Conservation (phyloP, 2,888 invertebrate species). For the Prostheceraeus crozeri region DNA sequence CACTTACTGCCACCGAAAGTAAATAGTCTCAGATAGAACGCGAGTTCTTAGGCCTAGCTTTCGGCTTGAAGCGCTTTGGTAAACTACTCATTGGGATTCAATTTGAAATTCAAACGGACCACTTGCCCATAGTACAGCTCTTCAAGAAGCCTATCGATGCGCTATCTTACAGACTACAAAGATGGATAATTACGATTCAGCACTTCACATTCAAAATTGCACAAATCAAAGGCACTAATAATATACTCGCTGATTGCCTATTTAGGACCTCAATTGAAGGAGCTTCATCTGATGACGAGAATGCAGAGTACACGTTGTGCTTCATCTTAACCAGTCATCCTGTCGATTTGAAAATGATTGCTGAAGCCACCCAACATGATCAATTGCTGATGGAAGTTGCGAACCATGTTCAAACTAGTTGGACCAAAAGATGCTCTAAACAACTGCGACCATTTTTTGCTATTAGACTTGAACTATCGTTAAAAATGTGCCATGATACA, state of each 20-base stretch:
- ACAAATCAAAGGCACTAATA: neutral
- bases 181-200: slow-evolving; percentile 13
- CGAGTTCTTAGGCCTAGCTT: neutral
- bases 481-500: no score
- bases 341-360: slow-evolving; percentile 14
- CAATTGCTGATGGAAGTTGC: neutral
- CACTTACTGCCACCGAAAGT: slow-evolving; percentile 14
- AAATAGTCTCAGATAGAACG: slow-evolving; percentile 14
- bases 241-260: slow-evolving; percentile 2
- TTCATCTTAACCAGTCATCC: neutral
- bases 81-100: slow-evolving; percentile 11
- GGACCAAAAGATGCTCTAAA: no score
- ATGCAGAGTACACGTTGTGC: slow-evolving; percentile 3
- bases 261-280: neutral
- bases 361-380: slow-evolving; percentile 7
- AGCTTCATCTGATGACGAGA: neutral
- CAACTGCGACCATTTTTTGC: no score
- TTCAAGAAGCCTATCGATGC: slow-evolving; percentile 9
- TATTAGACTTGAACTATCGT: no score
- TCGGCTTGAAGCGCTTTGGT: neutral
- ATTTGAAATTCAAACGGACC: slow-evolving; percentile 3
- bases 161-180: slow-evolving; percentile 9
- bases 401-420: neutral
- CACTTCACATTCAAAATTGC: neutral
- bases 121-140: neutral